Evolutionary conservation across 2,113 vertebrate species (phyloP).

Genomic region (Corythornis cristatus): DNA sequence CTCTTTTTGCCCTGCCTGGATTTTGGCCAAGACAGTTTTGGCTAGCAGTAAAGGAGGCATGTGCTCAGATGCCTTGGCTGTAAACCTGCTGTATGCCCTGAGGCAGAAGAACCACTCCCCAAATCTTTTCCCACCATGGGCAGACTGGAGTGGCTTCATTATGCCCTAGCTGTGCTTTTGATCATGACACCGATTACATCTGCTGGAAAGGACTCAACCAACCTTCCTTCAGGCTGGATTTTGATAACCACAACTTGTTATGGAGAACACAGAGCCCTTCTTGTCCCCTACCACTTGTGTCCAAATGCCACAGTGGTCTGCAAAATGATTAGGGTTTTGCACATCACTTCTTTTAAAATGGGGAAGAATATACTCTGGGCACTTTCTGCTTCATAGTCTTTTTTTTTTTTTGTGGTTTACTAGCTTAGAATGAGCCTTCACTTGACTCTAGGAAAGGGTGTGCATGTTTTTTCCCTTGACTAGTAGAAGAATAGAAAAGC

Average conservation of each 20-base stretch:
- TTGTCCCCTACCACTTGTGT: neutral
- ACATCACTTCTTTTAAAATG: neutral
- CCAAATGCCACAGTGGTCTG: neutral
- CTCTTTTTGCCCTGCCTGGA: neutral
- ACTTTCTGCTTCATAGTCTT: neutral
- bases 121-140: neutral
- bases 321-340: neutral
- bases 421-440: neutral
- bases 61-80: neutral
- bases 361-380: neutral
- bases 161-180: neutral
- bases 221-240: neutral
- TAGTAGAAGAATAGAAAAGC: conserved; percentile 26
- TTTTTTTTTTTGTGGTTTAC: neutral
- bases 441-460: neutral
- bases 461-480: neutral
- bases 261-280: neutral
- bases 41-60: neutral
- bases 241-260: neutral
- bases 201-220: neutral
- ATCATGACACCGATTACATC: neutral
- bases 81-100: neutral
- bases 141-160: neutral
- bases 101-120: neutral
- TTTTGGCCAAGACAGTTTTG: neutral